Evolutionary conservation across 2,113 vertebrate species (phyloP), one percentile per base, ranked within the genome.

Genomic region (Equus przewalskii): DNA sequence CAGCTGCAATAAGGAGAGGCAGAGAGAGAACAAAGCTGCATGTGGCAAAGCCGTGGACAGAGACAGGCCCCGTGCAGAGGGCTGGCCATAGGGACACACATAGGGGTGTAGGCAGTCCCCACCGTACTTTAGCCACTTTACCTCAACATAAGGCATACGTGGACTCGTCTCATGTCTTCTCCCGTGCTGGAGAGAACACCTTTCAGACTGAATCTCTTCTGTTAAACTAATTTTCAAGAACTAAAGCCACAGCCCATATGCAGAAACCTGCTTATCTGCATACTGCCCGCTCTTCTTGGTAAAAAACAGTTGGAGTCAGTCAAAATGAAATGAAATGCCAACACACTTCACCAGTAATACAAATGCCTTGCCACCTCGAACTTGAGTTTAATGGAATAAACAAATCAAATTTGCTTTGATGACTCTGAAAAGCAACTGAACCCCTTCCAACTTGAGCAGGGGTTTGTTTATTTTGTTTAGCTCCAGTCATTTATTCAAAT

Each of bases 281-380:
- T 73, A 79, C 8, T 51, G 54, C 64, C 86, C 86, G n/a, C 24
- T 89, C 94, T 36, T 92, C 93, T 94, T 85, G 41, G 79, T 80
- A 56, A 96, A 91, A 73, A 96, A 93, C 93, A 98, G 62, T 9
- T 97, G 95, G 91, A 94, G n/a, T 91, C 58, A 76, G 88, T 97
- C 89, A 97, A 97, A 93, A 97, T 30, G 79, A 96, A 96, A 93
- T 56, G 36, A 95, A 93, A 94, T 87, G 96, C 95, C 96, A 97
- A 84, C 79, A 96, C 18, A 30, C 24, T 83, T 96, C 89, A 89
- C 87, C 58, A 93, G 69, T 85, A 64, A 84, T 65, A 95, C 93
- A 94, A 94, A 91, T 62, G 91, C 58, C 54, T 89, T 91, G 72
- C 78, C 89, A 92, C 73, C 78, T 76, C 21, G 5, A 96, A 94